These are phyloP conservation scores for Pseudachorutes palmiensis DNA, from an alignment of 1,140 invertebrate species.

Conservation along the genomic window DNA sequence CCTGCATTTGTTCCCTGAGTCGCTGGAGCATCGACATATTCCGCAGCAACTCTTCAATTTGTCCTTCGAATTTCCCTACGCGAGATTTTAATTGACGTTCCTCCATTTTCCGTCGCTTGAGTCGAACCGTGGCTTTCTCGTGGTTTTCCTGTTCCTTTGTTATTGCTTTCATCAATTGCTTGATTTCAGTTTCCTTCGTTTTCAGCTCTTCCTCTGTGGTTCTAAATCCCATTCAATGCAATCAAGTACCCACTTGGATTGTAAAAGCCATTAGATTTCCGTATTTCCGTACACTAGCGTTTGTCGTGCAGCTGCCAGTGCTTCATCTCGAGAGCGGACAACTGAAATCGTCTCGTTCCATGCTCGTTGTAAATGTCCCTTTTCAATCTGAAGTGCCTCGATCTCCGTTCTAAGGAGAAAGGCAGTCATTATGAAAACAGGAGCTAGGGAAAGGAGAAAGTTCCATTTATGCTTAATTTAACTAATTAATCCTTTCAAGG, in stretches of 20 bases:
- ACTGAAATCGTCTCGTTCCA: conserved; percentile 63
- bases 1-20: conserved; percentile 18
- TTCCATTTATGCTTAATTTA: not conserved
- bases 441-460: too few relatives aligned
- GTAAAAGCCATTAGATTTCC: not conserved
- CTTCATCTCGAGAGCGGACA: conserved; percentile 58
- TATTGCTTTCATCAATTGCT: conserved; percentile 49
- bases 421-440: not conserved
- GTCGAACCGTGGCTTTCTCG: conserved; percentile 42
- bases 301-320: conserved; percentile 51
- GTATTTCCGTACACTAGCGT: conserved; percentile 49
- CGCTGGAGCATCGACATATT: conserved; percentile 21
- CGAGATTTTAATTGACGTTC: conserved; percentile 20
- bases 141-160: conserved; percentile 44
- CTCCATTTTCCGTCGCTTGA: conserved; percentile 28
- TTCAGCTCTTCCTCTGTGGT: conserved; percentile 55
- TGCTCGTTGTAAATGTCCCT: conserved; percentile 55
- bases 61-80: conserved; percentile 9
- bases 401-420: conserved; percentile 52
- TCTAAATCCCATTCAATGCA: conserved; percentile 41
- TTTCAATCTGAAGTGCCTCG: conserved; percentile 58
- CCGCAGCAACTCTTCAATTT: conserved; percentile 14
- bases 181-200: conserved; percentile 53
- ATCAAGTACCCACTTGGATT: conserved; percentile 8
- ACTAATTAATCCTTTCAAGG: not conserved